Evolutionary conservation across 2,113 vertebrate genomes (phyloP).

Genomic region (Symphodus melops): DNA sequence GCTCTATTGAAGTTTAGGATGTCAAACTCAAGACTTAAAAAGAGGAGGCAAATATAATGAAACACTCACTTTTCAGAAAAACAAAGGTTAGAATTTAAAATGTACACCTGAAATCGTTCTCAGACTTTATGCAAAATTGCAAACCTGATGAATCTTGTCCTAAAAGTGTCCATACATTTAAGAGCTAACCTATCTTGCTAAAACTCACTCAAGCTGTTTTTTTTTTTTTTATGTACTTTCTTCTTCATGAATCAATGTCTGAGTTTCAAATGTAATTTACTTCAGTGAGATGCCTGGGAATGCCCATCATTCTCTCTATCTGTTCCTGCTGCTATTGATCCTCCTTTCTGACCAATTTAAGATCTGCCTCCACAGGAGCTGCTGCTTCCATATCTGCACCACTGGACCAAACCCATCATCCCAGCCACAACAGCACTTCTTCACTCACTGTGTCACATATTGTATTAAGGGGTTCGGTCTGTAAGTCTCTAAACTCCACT

Average conservation of each 20-base stretch:
- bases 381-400: slow-evolving; percentile 69
- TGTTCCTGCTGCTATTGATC: slow-evolving; percentile 72
- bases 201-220: slow-evolving; percentile 53
- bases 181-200: slow-evolving; percentile 37
- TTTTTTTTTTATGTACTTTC: slow-evolving; percentile 48
- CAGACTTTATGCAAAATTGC: slow-evolving; percentile 5
- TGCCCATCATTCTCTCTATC: slow-evolving; percentile 74
- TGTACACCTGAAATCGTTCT: background rate
- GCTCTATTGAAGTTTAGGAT: too few species aligned
- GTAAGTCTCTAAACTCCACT: background rate
- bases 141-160: slow-evolving; percentile 13
- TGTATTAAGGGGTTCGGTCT: slow-evolving; percentile 17
- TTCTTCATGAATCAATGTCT: slow-evolving; percentile 66
- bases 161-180: slow-evolving; percentile 27
- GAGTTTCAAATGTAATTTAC: slow-evolving; percentile 76
- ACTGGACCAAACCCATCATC: slow-evolving; percentile 60
- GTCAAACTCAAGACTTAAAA: too few species aligned
- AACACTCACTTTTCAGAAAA: too few species aligned
- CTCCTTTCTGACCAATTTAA: slow-evolving; percentile 69
- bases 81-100: background rate
- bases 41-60: too few species aligned
- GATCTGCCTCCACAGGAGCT: slow-evolving; percentile 67
- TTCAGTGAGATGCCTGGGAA: slow-evolving; percentile 63
- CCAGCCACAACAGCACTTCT: slow-evolving; percentile 47
- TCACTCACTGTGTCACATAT: slow-evolving; percentile 38